Conservation (phyloP, 53 echinoderm and acorn worm genomes). For the Hippasteria phrygiana region DNA sequence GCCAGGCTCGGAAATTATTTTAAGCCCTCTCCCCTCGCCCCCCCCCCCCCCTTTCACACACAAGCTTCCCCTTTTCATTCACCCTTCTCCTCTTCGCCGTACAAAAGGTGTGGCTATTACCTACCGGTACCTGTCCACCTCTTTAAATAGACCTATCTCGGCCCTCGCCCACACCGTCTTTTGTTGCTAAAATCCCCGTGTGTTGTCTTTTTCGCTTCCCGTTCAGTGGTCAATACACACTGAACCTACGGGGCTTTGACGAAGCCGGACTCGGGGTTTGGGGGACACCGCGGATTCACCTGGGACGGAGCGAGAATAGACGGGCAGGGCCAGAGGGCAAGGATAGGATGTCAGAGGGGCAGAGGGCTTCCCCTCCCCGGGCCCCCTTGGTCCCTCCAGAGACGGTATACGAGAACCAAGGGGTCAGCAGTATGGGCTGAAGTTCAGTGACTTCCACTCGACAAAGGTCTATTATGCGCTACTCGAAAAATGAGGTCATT, state of each 20-base stretch:
- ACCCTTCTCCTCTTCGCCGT: background rate
- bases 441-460: slow-evolving; percentile 31
- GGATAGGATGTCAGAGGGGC: slow-evolving; percentile 36
- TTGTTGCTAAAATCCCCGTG: slow-evolving; percentile 9
- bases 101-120: background rate
- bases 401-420: background rate
- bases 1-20: slow-evolving; percentile 30
- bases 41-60: slow-evolving; percentile 8
- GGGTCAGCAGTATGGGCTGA: slow-evolving; percentile 1
- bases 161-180: background rate
- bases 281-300: slow-evolving; percentile 1
- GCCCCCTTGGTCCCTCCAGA: background rate
- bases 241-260: background rate
- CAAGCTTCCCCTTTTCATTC: background rate
- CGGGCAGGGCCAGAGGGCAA: slow-evolving; percentile 10
- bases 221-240: background rate
- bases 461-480: slow-evolving; percentile 53
- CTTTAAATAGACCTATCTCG: background rate
- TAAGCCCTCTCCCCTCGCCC: slow-evolving; percentile 21
- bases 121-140: background rate
- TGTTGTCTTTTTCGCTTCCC: background rate
- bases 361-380: background rate
- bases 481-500: background rate
- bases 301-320: slow-evolving; percentile 39
- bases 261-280: background rate